Base-by-base conservation (phyloP, 2,888 invertebrate genomes). In the Rapana venosa region DNA sequence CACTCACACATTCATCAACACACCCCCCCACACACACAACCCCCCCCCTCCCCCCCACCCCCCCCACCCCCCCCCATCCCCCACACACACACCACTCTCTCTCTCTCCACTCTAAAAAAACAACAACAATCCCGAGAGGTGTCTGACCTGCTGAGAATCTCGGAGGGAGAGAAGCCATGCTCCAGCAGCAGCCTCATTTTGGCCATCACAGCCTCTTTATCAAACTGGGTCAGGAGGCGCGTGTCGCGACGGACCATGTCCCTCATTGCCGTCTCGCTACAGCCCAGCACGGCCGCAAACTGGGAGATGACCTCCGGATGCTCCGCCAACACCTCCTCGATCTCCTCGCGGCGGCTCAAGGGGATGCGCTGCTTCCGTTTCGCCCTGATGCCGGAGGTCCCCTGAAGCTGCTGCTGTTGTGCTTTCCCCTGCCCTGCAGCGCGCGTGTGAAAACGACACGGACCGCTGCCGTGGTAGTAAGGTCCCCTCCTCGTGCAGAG, bases 161-260 rank as follows among this genome's bases (percentile, higher is more conserved):
- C 88, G 4, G 30, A 26, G 30, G 81, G 6, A 20, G 81, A 11
- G n/a, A 88, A 81, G 20, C 88, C 88, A 66, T 83, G 22, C 13
- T 66, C n/a, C 36, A 88, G 83, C 61, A 88, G 88, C 81, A 88
- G 83, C 66, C 61, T 83, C 88, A 88, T 88, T 35, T 88, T 88
- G 58, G 83, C 36, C 32, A 83, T 77, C 26, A 88, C 88, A 0
- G 56, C 66, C 30, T 83, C 81, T 66, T 83, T 83, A 17, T 81
- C 58, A 58, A 61, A 88, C 36, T 36, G 26, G 56, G 88, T 88
- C 83, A 88, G 61, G 0, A 88, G 61, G 0, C 88, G 88, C 13
- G 88, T 88, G 81, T 88, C 88, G 47, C 83, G 66, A 1, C 88
- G 58, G 30, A 88, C 88, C 88, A 83, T 88, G 35, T 88, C 61